These are phyloP conservation scores for Microcebus murinus DNA, from an alignment of 2,113 vertebrate genomes.

Conservation along the genomic window DNA sequence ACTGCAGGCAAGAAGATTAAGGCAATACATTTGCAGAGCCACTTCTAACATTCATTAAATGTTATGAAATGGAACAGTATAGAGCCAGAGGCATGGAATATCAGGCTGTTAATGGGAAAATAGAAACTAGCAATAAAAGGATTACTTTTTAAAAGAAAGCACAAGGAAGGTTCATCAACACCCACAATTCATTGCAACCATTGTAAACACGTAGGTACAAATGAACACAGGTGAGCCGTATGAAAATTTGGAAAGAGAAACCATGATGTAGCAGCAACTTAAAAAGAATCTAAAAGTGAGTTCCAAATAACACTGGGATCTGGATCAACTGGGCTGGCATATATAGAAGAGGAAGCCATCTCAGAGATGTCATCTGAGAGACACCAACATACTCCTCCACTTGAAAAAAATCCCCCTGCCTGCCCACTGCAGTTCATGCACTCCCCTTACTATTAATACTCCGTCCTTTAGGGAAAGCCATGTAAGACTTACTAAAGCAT, in stretches of 20 bases:
- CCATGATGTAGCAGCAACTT: neutral
- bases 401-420: neutral
- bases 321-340: neutral
- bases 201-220: neutral
- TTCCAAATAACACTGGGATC: neutral
- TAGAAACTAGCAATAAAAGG: slow-evolving; percentile 28
- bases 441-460: neutral
- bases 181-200: neutral
- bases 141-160: slow-evolving; percentile 30
- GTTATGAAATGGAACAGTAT: slow-evolving; percentile 58
- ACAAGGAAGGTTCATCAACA: slow-evolving; percentile 3
- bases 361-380: neutral
- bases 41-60: slow-evolving; percentile 67
- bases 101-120: slow-evolving; percentile 9
- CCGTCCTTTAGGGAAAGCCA: neutral
- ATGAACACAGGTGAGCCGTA: neutral
- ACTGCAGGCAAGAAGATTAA: slow-evolving; percentile 67
- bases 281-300: neutral
- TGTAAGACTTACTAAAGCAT: neutral
- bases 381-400: neutral
- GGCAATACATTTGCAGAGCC: slow-evolving; percentile 53
- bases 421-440: neutral
- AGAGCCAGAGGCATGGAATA: slow-evolving; percentile 40
- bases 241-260: neutral
- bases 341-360: neutral